Evolutionary conservation across 2,113 vertebrate genomes (phyloP).

Genomic region (Forbesichthys agassizii): DNA sequence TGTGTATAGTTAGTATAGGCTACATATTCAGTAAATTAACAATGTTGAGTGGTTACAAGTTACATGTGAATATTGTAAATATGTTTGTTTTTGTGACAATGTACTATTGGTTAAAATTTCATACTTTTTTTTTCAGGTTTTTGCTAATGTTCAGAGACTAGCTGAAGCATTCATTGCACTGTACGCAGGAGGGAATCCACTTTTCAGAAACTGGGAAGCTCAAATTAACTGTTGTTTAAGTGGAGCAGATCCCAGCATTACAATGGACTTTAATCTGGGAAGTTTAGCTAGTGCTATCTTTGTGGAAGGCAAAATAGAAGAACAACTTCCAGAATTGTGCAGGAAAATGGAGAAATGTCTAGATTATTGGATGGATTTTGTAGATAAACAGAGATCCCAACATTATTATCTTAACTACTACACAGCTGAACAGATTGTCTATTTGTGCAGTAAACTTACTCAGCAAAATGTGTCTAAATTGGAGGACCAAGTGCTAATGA

Average conservation of each 20-base stretch:
- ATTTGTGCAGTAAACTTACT: constrained; percentile 80
- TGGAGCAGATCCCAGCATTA: constrained; percentile 56
- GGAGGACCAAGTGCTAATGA: constrained; percentile 80
- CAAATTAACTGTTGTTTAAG: constrained; percentile 73
- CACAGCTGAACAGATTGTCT: constrained; percentile 90
- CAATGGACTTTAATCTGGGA: constrained; percentile 80
- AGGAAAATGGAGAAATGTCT: constrained; percentile 87
- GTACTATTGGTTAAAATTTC: not conserved
- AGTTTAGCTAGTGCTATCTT: constrained; percentile 54
- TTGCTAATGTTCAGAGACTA: constrained; percentile 86
- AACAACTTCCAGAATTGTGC: constrained; percentile 82
- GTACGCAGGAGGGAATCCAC: constrained; percentile 85
- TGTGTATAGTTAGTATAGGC: no score
- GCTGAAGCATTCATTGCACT: constrained; percentile 85
- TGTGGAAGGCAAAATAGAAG: constrained; percentile 67
- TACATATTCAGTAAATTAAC: no score
- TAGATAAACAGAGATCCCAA: constrained; percentile 77
- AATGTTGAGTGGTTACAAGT: not conserved
- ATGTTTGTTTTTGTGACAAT: not conserved
- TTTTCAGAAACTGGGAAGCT: constrained; percentile 87
- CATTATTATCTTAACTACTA: constrained; percentile 92
- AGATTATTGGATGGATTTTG: constrained; percentile 80
- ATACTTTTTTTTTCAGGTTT: constrained; percentile 77
- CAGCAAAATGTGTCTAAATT: constrained; percentile 47
- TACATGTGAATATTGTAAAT: not conserved